Evolutionary conservation across 1,140 invertebrate genomes (phyloP).

Genomic region (Eciton burchellii): DNA sequence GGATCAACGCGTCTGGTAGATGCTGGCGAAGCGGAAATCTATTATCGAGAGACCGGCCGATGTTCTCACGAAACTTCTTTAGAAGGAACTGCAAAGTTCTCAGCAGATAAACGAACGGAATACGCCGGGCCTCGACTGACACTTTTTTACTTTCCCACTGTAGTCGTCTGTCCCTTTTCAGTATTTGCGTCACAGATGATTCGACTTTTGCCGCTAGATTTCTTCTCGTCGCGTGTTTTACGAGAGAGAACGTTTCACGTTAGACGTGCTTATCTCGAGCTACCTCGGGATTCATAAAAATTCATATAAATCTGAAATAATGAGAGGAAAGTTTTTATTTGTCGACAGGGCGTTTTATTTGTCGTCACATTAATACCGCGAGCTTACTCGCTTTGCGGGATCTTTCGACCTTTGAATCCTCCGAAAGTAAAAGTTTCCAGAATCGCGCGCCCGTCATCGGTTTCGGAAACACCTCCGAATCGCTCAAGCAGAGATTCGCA

Average conservation of each 20-base stretch:
- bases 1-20: constrained; percentile 3
- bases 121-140: constrained; percentile 43
- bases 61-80: constrained; percentile 8
- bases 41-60: not conserved
- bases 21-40: constrained; percentile 20
- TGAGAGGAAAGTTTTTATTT: not conserved
- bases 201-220: too few species aligned
- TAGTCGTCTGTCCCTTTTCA: too few species aligned
- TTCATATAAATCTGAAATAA: not conserved
- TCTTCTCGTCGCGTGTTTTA: too few species aligned
- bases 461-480: too few species aligned
- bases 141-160: too few species aligned
- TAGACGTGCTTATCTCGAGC: too few species aligned
- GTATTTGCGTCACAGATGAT: too few species aligned
- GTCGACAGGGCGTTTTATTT: not conserved
- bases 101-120: constrained; percentile 7
- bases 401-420: constrained; percentile 1
- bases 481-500: too few species aligned
- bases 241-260: too few species aligned
- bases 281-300: not conserved
- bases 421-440: not conserved
- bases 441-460: not conserved
- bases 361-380: not conserved
- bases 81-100: constrained; percentile 29
- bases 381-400: not conserved